Conservation (phyloP, 2,888 invertebrate genomes). For the Siphonodentalium dalli region DNA sequence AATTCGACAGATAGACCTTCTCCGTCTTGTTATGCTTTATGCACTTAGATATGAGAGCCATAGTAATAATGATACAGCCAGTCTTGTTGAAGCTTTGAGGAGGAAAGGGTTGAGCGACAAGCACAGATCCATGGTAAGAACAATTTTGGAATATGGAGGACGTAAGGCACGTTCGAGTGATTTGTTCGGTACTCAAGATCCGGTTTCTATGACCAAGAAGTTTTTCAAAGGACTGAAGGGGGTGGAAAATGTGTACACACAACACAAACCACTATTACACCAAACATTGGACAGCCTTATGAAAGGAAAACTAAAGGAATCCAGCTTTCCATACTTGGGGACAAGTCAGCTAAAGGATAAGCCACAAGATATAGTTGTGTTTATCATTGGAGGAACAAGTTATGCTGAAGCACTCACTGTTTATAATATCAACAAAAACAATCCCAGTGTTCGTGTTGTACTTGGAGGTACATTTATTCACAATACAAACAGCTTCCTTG, state of each 20-base stretch:
- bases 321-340: conserved; percentile 83
- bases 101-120: conserved; percentile 76
- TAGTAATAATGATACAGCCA: conserved; percentile 78
- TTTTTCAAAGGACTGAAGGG: conserved; percentile 80
- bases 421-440: conserved; percentile 77
- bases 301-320: conserved; percentile 87
- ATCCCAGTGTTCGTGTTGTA: conserved; percentile 76
- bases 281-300: conserved; percentile 89
- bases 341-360: conserved; percentile 66
- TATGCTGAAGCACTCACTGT: conserved; percentile 93
- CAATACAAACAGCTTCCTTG: conserved; percentile 69
- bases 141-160: conserved; percentile 84
- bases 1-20: conserved; percentile 80
- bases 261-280: conserved; percentile 91
- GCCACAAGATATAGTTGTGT: conserved; percentile 93
- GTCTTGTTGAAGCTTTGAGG: conserved; percentile 78
- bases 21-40: conserved; percentile 89
- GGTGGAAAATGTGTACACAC: conserved; percentile 99
- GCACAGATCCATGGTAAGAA: conserved; percentile 69
- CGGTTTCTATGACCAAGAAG: conserved; percentile 89
- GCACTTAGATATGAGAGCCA: conserved; percentile 92
- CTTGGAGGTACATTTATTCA: conserved; percentile 92
- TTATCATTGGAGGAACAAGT: conserved; percentile 94
- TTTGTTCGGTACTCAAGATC: conserved; percentile 82
- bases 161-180: conserved; percentile 80